Conservation (phyloP, 2,113 vertebrate genomes). For the Poicephalus gulielmi region DNA sequence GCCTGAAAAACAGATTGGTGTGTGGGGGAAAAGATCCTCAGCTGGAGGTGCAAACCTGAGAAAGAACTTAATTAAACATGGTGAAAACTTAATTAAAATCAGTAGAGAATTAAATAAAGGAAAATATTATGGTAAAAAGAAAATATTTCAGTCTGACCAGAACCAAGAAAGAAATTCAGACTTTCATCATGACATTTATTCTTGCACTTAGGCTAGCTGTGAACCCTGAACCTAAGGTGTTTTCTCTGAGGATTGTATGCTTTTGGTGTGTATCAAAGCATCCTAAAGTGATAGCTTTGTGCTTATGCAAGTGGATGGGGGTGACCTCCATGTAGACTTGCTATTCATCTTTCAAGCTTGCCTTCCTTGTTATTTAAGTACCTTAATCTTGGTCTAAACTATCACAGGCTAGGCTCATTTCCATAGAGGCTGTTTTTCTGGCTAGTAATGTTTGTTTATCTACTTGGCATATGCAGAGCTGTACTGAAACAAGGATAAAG, state of each 20-base stretch:
- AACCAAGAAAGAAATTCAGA: background rate
- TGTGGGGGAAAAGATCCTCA: background rate
- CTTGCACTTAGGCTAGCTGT: background rate
- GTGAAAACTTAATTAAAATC: constrained; percentile 5
- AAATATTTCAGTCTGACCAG: background rate
- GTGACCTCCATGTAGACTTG: accelerated
- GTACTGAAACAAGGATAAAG: background rate
- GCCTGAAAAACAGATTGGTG: background rate
- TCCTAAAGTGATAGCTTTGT: background rate
- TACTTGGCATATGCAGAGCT: background rate
- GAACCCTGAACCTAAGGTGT: background rate
- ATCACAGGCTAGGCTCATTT: background rate
- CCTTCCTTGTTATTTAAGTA: background rate
- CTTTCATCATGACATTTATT: background rate
- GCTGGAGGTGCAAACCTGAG: background rate
- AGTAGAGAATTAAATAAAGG: background rate
- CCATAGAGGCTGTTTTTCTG: background rate
- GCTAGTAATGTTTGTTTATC: background rate
- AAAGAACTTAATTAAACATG: background rate
- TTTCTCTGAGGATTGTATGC: background rate
- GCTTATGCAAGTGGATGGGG: background rate
- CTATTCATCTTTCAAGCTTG: background rate
- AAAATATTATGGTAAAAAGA: background rate
- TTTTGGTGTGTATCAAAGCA: background rate
- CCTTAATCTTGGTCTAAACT: background rate